Conservation (phyloP, 2,797 vertebrate species). For the Salmo trutta region DNA sequence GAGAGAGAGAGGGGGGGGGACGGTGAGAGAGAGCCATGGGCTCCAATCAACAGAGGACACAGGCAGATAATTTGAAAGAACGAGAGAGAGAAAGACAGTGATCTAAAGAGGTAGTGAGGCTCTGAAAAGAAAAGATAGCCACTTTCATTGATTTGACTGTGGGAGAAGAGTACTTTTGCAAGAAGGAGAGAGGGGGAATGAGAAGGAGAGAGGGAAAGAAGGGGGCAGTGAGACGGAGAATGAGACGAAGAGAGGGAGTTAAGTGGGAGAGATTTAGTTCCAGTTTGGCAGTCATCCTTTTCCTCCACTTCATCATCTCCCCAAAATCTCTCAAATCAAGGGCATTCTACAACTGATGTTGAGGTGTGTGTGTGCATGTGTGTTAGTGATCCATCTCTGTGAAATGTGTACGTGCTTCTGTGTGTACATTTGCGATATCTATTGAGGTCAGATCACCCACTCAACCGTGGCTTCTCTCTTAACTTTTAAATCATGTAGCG, state of each 20-base stretch:
- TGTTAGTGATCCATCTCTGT: conserved; percentile 20
- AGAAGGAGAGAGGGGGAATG: conserved; percentile 39
- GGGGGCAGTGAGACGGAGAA: background rate
- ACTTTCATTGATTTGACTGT: conserved; percentile 66
- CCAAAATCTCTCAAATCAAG: conserved; percentile 11
- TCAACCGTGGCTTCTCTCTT: conserved; percentile 56
- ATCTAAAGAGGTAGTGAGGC: conserved; percentile 45
- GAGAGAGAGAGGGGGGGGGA: conserved; percentile 42
- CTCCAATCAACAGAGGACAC: conserved; percentile 58
- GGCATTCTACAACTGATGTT: conserved; percentile 44
- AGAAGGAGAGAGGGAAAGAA: conserved; percentile 22
- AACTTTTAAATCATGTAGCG: conserved; percentile 34
- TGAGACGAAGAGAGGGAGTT: conserved; percentile 39
- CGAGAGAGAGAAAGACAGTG: conserved; percentile 32
- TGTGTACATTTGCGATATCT: background rate
- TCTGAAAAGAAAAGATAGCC: conserved; percentile 52
- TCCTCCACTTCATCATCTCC: background rate
- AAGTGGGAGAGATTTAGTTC: conserved; percentile 15
- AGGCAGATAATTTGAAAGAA: conserved; percentile 65
- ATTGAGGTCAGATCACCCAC: conserved; percentile 40
- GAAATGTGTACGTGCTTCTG: background rate
- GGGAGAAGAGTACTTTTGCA: conserved; percentile 38
- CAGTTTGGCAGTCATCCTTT: conserved; percentile 23
- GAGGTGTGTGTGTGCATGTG: conserved; percentile 22
- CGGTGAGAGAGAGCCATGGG: conserved; percentile 52